Conservation (phyloP, 2,797 vertebrate species). For the Erethizon dorsatum region DNA sequence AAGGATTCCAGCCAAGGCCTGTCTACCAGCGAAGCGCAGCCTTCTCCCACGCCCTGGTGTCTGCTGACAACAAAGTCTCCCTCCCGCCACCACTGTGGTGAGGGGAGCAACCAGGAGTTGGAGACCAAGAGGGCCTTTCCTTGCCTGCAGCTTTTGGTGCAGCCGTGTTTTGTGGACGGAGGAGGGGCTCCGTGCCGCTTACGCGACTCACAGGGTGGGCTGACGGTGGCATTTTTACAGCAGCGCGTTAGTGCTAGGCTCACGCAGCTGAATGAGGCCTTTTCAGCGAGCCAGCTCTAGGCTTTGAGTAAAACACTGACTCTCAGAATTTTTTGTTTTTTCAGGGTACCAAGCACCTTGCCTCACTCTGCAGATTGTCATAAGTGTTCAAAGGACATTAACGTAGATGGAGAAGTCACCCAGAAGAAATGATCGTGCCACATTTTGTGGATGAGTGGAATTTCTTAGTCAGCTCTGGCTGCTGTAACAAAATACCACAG, state of each 20-base stretch:
- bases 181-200: neutral
- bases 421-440: neutral
- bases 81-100: neutral
- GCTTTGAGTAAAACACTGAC: neutral
- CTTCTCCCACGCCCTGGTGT: neutral
- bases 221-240: neutral
- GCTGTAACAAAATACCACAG: neutral
- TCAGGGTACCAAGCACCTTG: neutral
- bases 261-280: neutral
- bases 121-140: neutral
- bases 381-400: neutral
- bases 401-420: neutral
- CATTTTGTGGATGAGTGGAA: neutral
- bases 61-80: neutral
- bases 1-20: neutral
- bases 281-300: neutral
- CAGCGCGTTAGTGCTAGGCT: neutral
- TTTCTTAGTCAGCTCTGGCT: neutral
- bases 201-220: neutral
- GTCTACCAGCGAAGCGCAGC: accelerated
- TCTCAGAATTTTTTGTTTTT: neutral
- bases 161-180: neutral
- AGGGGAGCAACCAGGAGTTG: neutral
- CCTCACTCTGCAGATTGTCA: neutral
- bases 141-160: neutral